Base-by-base conservation (phyloP, 2,888 invertebrate genomes). In the Oxyteleia sp. region DNA sequence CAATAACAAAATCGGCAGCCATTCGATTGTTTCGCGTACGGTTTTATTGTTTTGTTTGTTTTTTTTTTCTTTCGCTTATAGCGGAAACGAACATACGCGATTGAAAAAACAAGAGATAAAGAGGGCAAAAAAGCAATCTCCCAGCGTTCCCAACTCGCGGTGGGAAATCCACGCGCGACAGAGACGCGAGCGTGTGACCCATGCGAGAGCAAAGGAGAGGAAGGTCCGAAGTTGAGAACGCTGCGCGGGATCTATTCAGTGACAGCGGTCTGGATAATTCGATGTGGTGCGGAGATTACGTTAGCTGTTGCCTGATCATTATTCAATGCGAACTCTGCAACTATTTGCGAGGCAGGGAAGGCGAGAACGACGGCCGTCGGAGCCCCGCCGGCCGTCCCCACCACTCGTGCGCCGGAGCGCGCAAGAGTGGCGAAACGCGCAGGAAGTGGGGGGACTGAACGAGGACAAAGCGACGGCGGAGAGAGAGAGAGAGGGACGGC, bases 351-450 rank as follows among this genome's bases (percentile, higher is more conserved):
- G 18, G 41, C 41, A 20, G 18, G 35, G 1, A 15, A 35, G n/a
- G 51, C 47, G 69, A 69, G 49, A 74, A 57, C 64, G 55, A 79
- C 86, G 87, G 83, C 86, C 72, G 85, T 84, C 83, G 87, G 87
- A 89, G 87, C 84, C 86, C 86, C 86, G 80, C n/a, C 23, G 49
- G 7, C 10, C 38, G 55, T 35, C 49, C 32, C 61, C 55, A 16
- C 57, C 47, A 61, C 66, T 66, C 59, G 78, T n/a, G 63, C 82
- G 35, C 63, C 41, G 23, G 85, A 84, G 85, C 87, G 85, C 84
- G 79, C 85, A 82, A 85, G 87, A 86, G 85, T 86, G 80, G 61
- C 45, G 68, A 55, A 45, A 68, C 84, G 79, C 74, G 38, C 41
- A 69, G 59, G 35, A 47, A 49, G n/a, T n/a, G 51, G 64, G 71